Evolutionary conservation across 2,888 invertebrate species (phyloP).

Genomic region (Andricus quercusramuli): DNA sequence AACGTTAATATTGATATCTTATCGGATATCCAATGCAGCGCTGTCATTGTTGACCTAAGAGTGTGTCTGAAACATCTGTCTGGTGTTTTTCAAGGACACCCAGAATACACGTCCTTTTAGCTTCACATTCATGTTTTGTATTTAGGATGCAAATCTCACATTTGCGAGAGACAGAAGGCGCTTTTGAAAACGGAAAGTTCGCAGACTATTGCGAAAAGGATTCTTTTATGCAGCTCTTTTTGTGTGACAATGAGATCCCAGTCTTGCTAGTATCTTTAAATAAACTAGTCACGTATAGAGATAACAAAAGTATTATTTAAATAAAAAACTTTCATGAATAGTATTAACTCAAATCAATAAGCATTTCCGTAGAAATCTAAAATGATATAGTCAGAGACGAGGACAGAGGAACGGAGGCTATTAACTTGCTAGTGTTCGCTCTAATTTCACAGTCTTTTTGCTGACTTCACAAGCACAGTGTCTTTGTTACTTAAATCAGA

Average conservation of each 20-base stretch:
- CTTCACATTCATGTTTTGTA: slow-evolving; percentile 26
- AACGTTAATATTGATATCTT: slow-evolving; percentile 38
- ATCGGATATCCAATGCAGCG: slow-evolving; percentile 22
- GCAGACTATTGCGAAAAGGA: slow-evolving; percentile 34
- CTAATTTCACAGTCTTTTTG: slow-evolving; percentile 5
- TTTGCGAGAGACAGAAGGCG: neutral
- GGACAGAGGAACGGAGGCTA: neutral
- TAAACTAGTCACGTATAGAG: neutral
- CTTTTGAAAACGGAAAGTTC: slow-evolving; percentile 31
- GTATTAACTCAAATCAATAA: neutral
- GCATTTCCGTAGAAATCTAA: too few species aligned
- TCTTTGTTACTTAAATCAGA: neutral
- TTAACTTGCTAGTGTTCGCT: neutral
- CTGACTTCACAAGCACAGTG: neutral
- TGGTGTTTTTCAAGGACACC: slow-evolving; percentile 30
- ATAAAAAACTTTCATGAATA: neutral
- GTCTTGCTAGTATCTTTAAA: neutral
- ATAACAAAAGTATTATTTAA: neutral
- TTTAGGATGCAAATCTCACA: slow-evolving; percentile 37
- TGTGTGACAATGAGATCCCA: neutral
- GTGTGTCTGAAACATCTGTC: slow-evolving; percentile 31
- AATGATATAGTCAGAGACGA: neutral
- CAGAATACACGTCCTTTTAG: slow-evolving; percentile 18
- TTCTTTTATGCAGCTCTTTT: slow-evolving; percentile 11
- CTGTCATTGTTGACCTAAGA: slow-evolving; percentile 22